Conservation (phyloP, 2,888 invertebrate species). For the Philaethria dido region DNA sequence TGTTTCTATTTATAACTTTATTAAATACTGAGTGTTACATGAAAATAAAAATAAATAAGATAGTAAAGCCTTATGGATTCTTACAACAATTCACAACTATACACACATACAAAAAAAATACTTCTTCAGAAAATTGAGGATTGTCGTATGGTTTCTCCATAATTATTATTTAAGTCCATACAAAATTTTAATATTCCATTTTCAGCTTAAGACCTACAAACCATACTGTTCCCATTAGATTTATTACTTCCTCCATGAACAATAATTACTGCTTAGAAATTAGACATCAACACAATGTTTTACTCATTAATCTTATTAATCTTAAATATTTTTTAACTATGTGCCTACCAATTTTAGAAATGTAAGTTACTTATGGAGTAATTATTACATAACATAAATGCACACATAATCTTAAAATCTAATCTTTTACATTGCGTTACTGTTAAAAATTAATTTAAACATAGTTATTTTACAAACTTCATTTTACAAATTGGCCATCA, state of each 20-base stretch:
- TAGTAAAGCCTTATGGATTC: no score
- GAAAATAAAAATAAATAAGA: no score
- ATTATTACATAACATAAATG: background rate
- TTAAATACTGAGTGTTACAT: no score
- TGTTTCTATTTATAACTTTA: no score
- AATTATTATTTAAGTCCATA: no score
- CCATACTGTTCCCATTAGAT: background rate
- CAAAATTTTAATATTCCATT: background rate
- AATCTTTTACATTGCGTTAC: background rate
- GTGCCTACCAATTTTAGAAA: background rate
- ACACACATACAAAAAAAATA: no score
- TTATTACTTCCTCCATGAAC: background rate
- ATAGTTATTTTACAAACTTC: slow-evolving; percentile 18
- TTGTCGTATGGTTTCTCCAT: no score
- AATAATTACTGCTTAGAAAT: background rate
- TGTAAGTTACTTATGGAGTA: background rate
- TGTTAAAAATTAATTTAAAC: background rate
- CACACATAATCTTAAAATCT: slow-evolving; percentile 1
- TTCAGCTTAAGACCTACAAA: background rate
- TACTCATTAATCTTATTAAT: background rate
- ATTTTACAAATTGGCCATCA: slow-evolving; percentile 12
- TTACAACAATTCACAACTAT: no score
- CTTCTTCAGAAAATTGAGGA: no score
- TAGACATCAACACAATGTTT: background rate
- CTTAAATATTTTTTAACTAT: background rate